Conservation (phyloP, 1,140 invertebrate species). For the Oreohelix idahoensis region DNA sequence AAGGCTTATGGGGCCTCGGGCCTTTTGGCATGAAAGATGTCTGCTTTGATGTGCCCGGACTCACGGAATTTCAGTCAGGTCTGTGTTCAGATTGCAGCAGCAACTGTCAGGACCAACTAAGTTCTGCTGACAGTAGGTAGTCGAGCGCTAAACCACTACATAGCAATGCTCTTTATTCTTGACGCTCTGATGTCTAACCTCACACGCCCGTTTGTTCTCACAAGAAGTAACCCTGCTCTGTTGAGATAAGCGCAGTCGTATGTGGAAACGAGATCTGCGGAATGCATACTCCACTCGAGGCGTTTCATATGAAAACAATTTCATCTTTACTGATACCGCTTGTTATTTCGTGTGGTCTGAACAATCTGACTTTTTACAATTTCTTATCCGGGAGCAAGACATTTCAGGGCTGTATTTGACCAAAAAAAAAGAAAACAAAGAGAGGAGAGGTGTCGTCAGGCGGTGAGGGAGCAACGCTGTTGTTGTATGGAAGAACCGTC, state of each 20-base stretch:
- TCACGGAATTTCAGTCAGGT: neutral
- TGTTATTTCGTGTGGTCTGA: constrained; percentile 31
- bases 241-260: neutral
- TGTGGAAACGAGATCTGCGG: constrained; percentile 11
- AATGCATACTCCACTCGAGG: constrained; percentile 12
- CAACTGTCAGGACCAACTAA: constrained; percentile 21
- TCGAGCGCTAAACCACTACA: neutral
- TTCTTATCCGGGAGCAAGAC: neutral
- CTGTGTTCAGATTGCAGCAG: constrained; percentile 16
- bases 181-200: neutral
- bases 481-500: too few species aligned
- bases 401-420: neutral
- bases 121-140: neutral
- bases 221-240: neutral
- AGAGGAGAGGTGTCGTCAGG: neutral
- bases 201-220: constrained; percentile 6
- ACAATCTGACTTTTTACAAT: neutral
- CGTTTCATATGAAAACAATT: constrained; percentile 37
- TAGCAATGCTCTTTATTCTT: neutral
- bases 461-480: too few species aligned
- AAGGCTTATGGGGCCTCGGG: neutral
- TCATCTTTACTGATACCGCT: constrained; percentile 32
- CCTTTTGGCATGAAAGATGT: constrained; percentile 21
- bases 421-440: neutral
- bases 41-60: constrained; percentile 17